A percentile compares a stretch with the other conserved stretches of the same genome.
Evolutionary conservation across 2,888 invertebrate genomes (phyloP).

Genomic region (Odontothrips loti): DNA sequence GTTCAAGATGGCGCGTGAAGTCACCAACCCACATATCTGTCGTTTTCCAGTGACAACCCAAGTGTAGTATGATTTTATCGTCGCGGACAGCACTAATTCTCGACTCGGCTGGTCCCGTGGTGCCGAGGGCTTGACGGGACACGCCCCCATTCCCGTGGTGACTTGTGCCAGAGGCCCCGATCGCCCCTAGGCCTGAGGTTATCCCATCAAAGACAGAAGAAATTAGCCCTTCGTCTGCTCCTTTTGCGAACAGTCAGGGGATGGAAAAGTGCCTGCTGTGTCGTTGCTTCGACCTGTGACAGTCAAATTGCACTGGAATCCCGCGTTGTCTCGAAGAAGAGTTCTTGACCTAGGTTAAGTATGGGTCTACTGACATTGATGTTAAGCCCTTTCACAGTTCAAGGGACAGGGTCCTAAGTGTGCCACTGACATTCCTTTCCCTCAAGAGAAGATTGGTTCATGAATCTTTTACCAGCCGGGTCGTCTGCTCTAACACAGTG

Average conservation of each 20-base stretch:
- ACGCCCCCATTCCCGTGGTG: background rate
- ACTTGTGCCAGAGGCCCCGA: background rate
- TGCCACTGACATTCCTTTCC: background rate
- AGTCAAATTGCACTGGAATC: too few species aligned
- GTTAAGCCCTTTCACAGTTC: slow-evolving; percentile 21
- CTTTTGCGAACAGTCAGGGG: background rate
- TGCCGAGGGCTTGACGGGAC: background rate
- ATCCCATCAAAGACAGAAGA: slow-evolving; percentile 2
- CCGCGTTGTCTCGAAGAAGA: background rate
- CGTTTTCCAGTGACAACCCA: slow-evolving; percentile 20
- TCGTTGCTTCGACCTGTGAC: too few species aligned
- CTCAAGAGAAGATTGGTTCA: background rate
- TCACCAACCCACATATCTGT: slow-evolving; percentile 4
- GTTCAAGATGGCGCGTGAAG: slow-evolving; percentile 14
- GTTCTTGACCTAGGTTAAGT: slow-evolving; percentile 24
- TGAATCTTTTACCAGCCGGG: too few species aligned
- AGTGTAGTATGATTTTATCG: background rate
- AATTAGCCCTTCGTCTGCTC: background rate
- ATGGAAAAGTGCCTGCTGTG: background rate
- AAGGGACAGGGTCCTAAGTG: slow-evolving; percentile 8
- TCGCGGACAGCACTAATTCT: background rate
- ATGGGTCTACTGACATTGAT: slow-evolving; percentile 21
- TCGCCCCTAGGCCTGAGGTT: background rate
- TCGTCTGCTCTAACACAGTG: too few species aligned
- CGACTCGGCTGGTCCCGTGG: background rate